Evolutionary conservation across 2,113 vertebrate species (phyloP).

Genomic region (Pterocles orientalis): DNA sequence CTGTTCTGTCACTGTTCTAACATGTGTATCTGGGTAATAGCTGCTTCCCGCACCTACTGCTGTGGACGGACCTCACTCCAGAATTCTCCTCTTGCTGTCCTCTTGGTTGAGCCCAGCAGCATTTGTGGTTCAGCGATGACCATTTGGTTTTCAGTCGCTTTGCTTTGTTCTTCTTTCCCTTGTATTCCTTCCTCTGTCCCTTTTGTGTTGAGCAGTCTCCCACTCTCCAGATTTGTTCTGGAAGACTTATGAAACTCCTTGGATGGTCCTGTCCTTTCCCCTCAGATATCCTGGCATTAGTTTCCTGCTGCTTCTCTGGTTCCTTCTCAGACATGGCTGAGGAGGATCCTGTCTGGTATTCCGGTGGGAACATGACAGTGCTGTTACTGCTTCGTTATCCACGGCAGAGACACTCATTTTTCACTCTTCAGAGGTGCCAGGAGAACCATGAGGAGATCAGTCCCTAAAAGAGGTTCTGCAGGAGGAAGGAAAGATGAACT

Average conservation of each 20-base stretch:
- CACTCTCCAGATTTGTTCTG: neutral
- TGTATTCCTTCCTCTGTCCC: neutral
- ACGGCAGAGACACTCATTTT: neutral
- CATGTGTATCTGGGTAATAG: neutral
- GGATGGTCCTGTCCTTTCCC: neutral
- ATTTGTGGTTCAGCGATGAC: neutral
- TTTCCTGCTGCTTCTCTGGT: neutral
- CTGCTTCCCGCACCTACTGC: neutral
- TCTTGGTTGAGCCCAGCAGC: neutral
- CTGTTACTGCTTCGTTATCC: neutral
- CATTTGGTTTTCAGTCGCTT: neutral
- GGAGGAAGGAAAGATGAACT: neutral
- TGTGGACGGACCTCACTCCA: neutral
- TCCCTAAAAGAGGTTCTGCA: neutral
- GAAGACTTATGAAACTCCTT: neutral
- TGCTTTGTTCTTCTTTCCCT: neutral
- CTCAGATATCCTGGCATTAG: neutral
- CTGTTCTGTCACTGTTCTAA: neutral
- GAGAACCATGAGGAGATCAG: neutral
- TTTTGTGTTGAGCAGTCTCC: neutral
- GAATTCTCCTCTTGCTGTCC: neutral
- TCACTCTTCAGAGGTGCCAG: neutral
- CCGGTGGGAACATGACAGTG: fast-evolving
- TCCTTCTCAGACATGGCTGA: neutral
- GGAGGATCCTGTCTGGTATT: neutral